Evolutionary conservation across 2,888 invertebrate genomes (phyloP), one percentile per base, ranked within the genome.

Genomic region (Julus scandinavius): DNA sequence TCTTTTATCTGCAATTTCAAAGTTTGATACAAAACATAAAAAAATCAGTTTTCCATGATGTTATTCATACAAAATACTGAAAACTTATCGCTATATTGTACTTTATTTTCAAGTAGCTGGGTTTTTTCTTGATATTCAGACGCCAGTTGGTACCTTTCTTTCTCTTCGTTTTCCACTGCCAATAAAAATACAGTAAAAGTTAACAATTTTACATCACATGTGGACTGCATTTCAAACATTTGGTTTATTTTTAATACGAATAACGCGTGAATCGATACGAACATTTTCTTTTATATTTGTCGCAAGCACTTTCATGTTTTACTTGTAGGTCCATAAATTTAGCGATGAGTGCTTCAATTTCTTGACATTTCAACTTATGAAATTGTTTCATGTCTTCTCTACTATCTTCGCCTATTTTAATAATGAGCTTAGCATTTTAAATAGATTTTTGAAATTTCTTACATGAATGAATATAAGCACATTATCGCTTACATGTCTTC

Each of bases 221-320:
- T n/a, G 29, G 7, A 29, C 29, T 72, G 11, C 11, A 29, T 63
- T n/a, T 63, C 13, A 54, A 54, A 54, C 6, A 29, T 84, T 2
- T 41, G 40, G 9, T 85, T 85, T 45, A 40, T 29, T 29, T 29
- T 29, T 29, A 29, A 29, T 29, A 29, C 29, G 41, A 85, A 85
- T 20, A 41, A 38, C 5, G 9, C 17, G 11, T 41, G 29, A 11
- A 45, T 17, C 41, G 15, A 3, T 85, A 85, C 85, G 40, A 41
- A 85, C 85, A 85, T 85, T 85, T 15, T 1, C 11, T 85, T 49
- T 41, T 40, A n/a, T 41, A 41, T 7, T 2, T 11, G 0, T 85
- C 40, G 85, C 85, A 45, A 11, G 85, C 40, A n/a, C 20, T 1
- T 49, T 85, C 85, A 85, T 85, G 85, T 20, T 85, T 85, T 6